Percentiles rank a stretch among this genome's conserved stretches.
Evolutionary conservation across 2,113 vertebrate genomes (phyloP).

Genomic region (Vidua macroura): DNA sequence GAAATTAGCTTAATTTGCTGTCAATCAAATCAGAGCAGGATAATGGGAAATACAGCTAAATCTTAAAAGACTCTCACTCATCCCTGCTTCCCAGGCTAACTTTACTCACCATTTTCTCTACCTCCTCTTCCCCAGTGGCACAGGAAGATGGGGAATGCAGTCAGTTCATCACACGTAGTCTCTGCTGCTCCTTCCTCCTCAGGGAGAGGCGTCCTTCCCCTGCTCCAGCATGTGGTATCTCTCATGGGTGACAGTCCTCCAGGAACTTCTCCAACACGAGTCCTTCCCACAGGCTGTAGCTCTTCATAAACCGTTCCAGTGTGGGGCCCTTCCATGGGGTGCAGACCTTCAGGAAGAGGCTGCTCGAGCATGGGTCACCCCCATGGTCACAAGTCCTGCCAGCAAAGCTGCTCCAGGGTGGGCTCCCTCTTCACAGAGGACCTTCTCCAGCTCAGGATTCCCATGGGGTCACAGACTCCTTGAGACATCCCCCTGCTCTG

Average conservation of each 20-base stretch:
- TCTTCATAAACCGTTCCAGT: neutral
- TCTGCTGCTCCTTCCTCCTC: neutral
- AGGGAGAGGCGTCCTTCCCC: neutral
- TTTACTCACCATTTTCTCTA: neutral
- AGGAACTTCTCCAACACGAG: neutral
- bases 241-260: neutral
- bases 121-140: neutral
- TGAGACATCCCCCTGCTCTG: neutral
- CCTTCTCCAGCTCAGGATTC: neutral
- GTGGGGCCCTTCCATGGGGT: neutral
- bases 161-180: neutral
- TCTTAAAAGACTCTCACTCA: neutral
- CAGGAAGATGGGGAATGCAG: neutral
- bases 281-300: neutral
- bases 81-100: neutral
- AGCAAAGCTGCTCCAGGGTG: neutral
- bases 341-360: neutral
- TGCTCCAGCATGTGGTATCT: neutral
- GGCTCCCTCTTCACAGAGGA: neutral
- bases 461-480: neutral
- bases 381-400: neutral
- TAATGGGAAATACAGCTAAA: neutral
- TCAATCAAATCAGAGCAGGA: neutral
- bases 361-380: neutral
- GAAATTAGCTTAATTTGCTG: neutral